Base-by-base conservation (phyloP, 2,113 vertebrate genomes). In the Bufo bufo region DNA sequence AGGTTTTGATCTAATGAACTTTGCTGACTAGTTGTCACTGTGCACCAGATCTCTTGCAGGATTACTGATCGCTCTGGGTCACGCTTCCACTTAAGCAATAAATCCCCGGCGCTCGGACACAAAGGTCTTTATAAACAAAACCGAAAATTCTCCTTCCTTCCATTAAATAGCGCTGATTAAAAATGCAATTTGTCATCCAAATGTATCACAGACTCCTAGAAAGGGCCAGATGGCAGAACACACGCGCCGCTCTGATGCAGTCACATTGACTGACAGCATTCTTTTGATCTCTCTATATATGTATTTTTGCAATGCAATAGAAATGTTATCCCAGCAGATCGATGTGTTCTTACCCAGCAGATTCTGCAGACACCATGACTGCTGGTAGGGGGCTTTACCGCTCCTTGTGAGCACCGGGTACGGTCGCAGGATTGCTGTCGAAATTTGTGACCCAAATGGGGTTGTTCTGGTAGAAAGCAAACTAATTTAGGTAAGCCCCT, bases 151-250 rank as follows among this genome's bases (percentile, higher is more conserved):
- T 72, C 69, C 17, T 49, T 66, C 45, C 49, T 20, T 20, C 47
- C 72, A 75, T 75, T 19, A 17, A 3, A 50, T 10, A 75, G 72
- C 11, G 47, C 49, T 81, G 14, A 20, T 61, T 61, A 81, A 58
- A 78, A 81, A 58, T 43, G 78, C 23, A 61, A 59, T 61, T 19
- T 75, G 72, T 45, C 33, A 61, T 81, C 23, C 58, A 61, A 61
- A 81, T 81, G 80, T 49, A 50, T 66, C 47, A 17, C 58, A 81
- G 58, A 61, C 79, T 61, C 43, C 79, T 19, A 19, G 56, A 61
- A 61, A 17, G 43, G 56, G 13, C 56, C 79, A 81, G 79, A 81
- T 81, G 79, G 79, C 50, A 4, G 23, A 81, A 47, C 79, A 81
- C 79, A 61, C 47, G 79, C 50, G 3, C 54, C 11, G 79, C 61